Percentiles rank a stretch among this genome's conserved stretches.
These are phyloP conservation scores for Selenia dentaria DNA, from an alignment of 2,888 invertebrate genomes.

Conservation along the genomic window DNA sequence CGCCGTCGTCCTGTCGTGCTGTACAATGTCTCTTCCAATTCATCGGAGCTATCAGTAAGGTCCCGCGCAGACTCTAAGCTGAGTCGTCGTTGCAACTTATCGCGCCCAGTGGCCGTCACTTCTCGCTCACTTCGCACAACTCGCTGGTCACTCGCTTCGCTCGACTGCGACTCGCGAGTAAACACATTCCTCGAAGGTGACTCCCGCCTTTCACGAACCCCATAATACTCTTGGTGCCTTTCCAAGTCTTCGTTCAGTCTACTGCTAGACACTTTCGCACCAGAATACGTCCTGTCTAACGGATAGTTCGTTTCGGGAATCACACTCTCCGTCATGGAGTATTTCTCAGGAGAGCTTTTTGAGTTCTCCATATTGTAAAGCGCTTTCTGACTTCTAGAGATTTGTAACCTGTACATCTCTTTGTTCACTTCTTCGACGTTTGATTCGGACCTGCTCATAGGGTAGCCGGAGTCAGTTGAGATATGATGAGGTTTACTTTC, in stretches of 20 bases:
- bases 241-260: conserved; percentile 76
- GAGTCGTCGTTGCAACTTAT: conserved; percentile 85
- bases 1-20: conserved; percentile 85
- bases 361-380: conserved; percentile 76
- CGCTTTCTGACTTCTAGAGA: conserved; percentile 79
- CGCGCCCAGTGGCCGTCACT: conserved; percentile 42
- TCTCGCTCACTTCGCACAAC: conserved; percentile 60
- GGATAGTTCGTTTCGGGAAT: conserved; percentile 78
- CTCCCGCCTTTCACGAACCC: conserved; percentile 60
- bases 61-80: conserved; percentile 90
- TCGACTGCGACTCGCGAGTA: conserved; percentile 66
- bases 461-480: conserved; percentile 73
- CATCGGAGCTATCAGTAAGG: conserved; percentile 89
- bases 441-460: conserved; percentile 78
- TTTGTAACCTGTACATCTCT: conserved; percentile 80
- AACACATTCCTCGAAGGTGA: conserved; percentile 64
- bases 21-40: conserved; percentile 82
- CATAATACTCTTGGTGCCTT: conserved; percentile 70
- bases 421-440: conserved; percentile 82
- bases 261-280: conserved; percentile 74
- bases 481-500: conserved; percentile 79
- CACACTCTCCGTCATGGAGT: conserved; percentile 61
- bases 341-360: conserved; percentile 71
- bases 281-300: conserved; percentile 74
- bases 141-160: conserved; percentile 64